Evolutionary conservation across 2,888 invertebrate genomes (phyloP).

Genomic region (Epinotia ramella): DNA sequence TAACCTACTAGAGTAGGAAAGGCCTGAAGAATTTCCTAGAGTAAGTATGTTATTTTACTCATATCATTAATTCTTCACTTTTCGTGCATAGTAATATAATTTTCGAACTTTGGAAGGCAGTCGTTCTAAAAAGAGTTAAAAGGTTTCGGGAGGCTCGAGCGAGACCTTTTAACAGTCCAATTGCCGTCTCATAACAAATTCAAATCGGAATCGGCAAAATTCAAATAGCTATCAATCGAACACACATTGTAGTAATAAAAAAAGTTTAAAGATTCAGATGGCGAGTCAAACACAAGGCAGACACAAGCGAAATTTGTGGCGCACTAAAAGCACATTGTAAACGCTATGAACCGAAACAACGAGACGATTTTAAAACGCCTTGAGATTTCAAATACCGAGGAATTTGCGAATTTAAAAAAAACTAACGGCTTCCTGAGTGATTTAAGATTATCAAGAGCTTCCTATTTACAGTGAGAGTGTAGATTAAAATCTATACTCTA

Average conservation of each 20-base stretch:
- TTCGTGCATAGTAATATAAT: too few relatives aligned
- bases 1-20: too few relatives aligned
- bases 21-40: too few relatives aligned
- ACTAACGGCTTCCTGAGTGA: slow-evolving; percentile 62
- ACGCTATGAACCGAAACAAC: slow-evolving; percentile 20
- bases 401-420: slow-evolving; percentile 57
- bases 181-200: neutral
- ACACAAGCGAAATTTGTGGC: slow-evolving; percentile 13
- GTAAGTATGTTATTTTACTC: too few relatives aligned
- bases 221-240: neutral
- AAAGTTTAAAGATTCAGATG: slow-evolving; percentile 17
- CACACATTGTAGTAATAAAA: slow-evolving; percentile 13
- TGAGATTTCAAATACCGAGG: slow-evolving; percentile 50
- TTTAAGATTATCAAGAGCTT: slow-evolving; percentile 56
- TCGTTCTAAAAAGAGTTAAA: too few relatives aligned
- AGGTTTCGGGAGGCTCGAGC: neutral
- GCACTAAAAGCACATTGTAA: slow-evolving; percentile 31
- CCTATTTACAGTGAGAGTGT: slow-evolving; percentile 59
- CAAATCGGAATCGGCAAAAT: neutral
- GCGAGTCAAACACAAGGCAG: slow-evolving; percentile 10
- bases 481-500: neutral
- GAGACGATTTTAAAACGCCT: slow-evolving; percentile 39
- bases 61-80: too few relatives aligned
- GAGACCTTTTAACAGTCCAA: neutral
- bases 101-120: too few relatives aligned